Evolutionary conservation across 1,140 invertebrate genomes (phyloP).

Genomic region (Lepidostoma basale): DNA sequence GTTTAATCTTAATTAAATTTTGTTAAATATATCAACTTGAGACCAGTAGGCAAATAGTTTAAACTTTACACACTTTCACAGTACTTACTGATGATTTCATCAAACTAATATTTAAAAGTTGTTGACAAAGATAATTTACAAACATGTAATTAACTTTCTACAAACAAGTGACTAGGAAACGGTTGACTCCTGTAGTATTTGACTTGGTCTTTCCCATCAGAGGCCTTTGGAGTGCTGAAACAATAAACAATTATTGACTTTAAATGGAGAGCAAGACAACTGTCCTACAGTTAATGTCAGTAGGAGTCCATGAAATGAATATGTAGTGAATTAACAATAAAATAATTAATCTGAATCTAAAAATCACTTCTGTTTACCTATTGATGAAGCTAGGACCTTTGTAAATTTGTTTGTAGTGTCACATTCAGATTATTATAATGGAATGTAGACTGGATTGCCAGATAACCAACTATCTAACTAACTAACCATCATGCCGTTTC

Average conservation of each 20-base stretch:
- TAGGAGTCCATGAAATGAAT: not conserved
- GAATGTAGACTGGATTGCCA: no score
- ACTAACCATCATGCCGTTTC: no score
- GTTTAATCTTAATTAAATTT: not conserved
- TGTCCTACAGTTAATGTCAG: no score
- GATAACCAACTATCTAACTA: no score
- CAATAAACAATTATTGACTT: slow-evolving; percentile 6
- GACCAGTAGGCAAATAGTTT: not conserved
- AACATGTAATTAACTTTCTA: slow-evolving; percentile 25
- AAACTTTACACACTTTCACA: not conserved
- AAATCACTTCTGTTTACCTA: not conserved
- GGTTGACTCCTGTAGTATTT: slow-evolving; percentile 32
- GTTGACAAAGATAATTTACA: not conserved
- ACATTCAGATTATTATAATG: no score
- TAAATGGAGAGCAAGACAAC: no score
- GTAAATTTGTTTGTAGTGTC: not conserved
- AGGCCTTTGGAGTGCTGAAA: slow-evolving; percentile 20
- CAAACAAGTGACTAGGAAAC: slow-evolving; percentile 40
- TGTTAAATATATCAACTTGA: no score
- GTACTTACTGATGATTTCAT: not conserved
- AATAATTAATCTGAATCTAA: not conserved
- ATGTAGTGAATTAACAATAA: not conserved
- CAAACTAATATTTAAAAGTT: not conserved
- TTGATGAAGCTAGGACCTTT: not conserved
- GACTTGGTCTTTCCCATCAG: slow-evolving; percentile 9